Percentiles rank a stretch among this genome's conserved stretches.
phyloP scores from a whole-genome alignment of 2,113 vertebrate genomes.

The Rhizomys pruinosus region DNA sequence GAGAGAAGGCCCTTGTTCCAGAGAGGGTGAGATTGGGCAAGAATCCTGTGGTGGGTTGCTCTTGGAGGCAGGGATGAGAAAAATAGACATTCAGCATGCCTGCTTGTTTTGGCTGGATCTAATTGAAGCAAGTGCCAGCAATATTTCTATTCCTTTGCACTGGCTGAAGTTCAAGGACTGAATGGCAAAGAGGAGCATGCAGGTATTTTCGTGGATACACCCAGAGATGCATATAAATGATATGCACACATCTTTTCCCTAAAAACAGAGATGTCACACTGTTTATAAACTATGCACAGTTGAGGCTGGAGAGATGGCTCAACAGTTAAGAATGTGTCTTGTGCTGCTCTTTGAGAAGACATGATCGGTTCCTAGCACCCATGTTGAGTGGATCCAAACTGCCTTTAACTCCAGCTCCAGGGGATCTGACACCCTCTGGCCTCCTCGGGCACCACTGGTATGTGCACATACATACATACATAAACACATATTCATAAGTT shows the following conservation, averaged over 20 bases:
- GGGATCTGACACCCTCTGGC: background rate
- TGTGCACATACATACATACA: background rate
- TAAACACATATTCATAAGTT: background rate
- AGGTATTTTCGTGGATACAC: conserved; percentile 38
- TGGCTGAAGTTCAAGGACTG: conserved; percentile 68
- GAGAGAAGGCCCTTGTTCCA: conserved; percentile 51
- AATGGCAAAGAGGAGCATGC: conserved; percentile 21
- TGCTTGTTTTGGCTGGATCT: conserved; percentile 73
- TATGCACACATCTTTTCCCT: background rate
- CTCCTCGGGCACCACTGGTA: background rate
- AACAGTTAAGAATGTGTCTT: no score
- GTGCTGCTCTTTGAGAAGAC: background rate
- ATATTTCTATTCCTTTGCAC: conserved; percentile 65
- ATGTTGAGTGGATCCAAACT: background rate
- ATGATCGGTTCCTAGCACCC: background rate
- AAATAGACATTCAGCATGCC: conserved; percentile 19
- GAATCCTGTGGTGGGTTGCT: conserved; percentile 19
- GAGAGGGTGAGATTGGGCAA: conserved; percentile 54
- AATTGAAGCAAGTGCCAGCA: conserved; percentile 54
- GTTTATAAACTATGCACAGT: background rate
- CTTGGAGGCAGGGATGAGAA: conserved; percentile 45
- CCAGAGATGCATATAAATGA: background rate
- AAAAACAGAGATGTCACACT: background rate
- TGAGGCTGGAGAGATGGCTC: no score
- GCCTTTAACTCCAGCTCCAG: background rate